Percentiles rank a stretch among this genome's conserved stretches.
phyloP scores from a whole-genome alignment of 2,113 vertebrate genomes.

The Tautogolabrus adspersus region DNA sequence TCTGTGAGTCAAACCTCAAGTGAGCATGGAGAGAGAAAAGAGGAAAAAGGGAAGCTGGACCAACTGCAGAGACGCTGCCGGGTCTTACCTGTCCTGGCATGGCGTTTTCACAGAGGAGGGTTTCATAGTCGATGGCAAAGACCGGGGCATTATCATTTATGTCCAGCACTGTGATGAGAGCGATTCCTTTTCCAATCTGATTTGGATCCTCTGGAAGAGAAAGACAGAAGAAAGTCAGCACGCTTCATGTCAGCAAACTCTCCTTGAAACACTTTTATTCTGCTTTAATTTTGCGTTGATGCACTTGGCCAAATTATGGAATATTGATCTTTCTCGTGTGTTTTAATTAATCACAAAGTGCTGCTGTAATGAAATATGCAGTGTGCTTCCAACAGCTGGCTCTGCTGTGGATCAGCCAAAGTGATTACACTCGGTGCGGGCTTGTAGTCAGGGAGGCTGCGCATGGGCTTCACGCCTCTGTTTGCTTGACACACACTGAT shows the following conservation, averaged over 20 bases:
- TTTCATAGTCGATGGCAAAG: slow-evolving; percentile 95
- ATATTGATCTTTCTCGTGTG: slow-evolving; percentile 67
- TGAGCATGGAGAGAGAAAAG: background rate
- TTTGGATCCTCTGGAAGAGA: slow-evolving; percentile 89
- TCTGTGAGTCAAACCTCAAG: slow-evolving; percentile 56
- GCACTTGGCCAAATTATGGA: slow-evolving; percentile 56
- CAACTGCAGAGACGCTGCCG: slow-evolving; percentile 3
- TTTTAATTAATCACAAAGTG: slow-evolving; percentile 73
- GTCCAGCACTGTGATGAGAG: slow-evolving; percentile 91
- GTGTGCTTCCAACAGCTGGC: slow-evolving; percentile 51
- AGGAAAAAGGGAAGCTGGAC: slow-evolving; percentile 1
- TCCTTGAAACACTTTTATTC: slow-evolving; percentile 45
- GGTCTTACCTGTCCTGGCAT: slow-evolving; percentile 89
- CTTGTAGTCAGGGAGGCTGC: slow-evolving; percentile 11
- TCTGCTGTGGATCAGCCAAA: slow-evolving; percentile 52
- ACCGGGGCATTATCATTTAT: slow-evolving; percentile 96
- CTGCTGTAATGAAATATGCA: slow-evolving; percentile 63
- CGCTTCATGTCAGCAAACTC: slow-evolving; percentile 31
- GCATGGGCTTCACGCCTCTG: slow-evolving; percentile 49
- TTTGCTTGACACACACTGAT: slow-evolving; percentile 63
- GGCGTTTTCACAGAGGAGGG: slow-evolving; percentile 92
- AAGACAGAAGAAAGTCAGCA: slow-evolving; percentile 1
- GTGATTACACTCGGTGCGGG: slow-evolving; percentile 39
- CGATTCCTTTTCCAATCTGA: slow-evolving; percentile 91
- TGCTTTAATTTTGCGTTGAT: slow-evolving; percentile 24